Evolutionary conservation across 1,140 invertebrate species (phyloP).

Genomic region (Ceratosolen fusciceps): DNA sequence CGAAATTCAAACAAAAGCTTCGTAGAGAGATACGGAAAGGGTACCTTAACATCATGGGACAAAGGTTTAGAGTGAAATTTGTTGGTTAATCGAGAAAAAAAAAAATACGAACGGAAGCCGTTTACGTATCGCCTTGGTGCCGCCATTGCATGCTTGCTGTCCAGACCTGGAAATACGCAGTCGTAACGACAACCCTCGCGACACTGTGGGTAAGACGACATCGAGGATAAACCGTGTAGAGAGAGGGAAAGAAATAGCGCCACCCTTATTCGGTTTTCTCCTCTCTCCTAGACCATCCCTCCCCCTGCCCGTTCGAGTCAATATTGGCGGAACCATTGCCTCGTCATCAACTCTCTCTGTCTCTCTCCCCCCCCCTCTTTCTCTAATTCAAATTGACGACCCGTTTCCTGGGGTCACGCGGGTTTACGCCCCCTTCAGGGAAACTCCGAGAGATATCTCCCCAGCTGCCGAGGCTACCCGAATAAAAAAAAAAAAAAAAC

Average conservation of each 20-base stretch:
- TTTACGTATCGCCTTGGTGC: too few species aligned
- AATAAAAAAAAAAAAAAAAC: too few species aligned
- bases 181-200: not conserved
- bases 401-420: constrained; percentile 24
- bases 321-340: constrained; percentile 63
- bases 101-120: not conserved
- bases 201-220: not conserved
- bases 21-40: too few species aligned
- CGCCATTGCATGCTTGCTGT: not conserved
- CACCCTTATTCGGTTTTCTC: constrained; percentile 51
- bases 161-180: not conserved
- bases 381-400: too few species aligned
- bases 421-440: not conserved
- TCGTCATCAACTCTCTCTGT: not conserved
- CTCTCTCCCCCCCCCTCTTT: constrained; percentile 1
- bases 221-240: not conserved
- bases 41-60: too few species aligned
- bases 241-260: constrained; percentile 52
- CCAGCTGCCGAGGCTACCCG: too few species aligned
- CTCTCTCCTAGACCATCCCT: constrained; percentile 48
- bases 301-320: too few species aligned
- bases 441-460: not conserved
- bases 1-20: too few species aligned
- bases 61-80: too few species aligned
- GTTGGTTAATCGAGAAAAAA: not conserved